Base-by-base conservation (phyloP, 2,888 invertebrate genomes). In the Arrhopalites spinosus region DNA sequence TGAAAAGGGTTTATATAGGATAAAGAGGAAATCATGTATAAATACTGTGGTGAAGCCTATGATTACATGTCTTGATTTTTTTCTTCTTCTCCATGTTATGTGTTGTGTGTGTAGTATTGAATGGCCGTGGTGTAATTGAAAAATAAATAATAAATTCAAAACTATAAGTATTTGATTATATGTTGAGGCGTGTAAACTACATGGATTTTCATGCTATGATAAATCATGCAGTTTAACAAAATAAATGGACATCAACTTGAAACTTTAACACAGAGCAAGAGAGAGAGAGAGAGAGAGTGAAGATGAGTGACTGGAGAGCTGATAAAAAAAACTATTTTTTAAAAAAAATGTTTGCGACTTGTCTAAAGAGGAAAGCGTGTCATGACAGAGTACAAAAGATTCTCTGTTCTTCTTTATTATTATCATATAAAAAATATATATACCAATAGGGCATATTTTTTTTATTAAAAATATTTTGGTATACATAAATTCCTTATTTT, bases 121-220 rank as follows among this genome's bases (percentile, higher is more conserved):
- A 59, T 59, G 59, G 25, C 25, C 20, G 0, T 64, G 69, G 47
- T 69, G 69, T 69, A 69, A 69, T 69, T 69, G 69, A 69, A 69
- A 69, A 69, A 69, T 69, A 50, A 69, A 69, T 69, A 69, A 69
- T 53, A 69, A 69, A 69, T 69, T 50, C 47, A 53, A 67, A 45
- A 50, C 7, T 29, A 27, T 27, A 50, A 69, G 69, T 53, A 69
- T 69, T 47, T 69, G 69, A 69, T 69, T 69, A 69, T 50, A 69
- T 69, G 69, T 47, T 50, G 69, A 69, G 69, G n/a, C 64, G 64
- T 17, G 64, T 64, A 64, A 64, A 69, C 50, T 69, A 69, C 53
- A 69, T 50, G 47, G 45, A 20, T 69, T 47, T 67, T 36, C 36
- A 43, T 27, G 13, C 53, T n/a, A 50, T 25, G 64, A 64, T 64